These are phyloP conservation scores for Hipparchia semele DNA, from an alignment of 2,888 invertebrate species.

Conservation along the genomic window DNA sequence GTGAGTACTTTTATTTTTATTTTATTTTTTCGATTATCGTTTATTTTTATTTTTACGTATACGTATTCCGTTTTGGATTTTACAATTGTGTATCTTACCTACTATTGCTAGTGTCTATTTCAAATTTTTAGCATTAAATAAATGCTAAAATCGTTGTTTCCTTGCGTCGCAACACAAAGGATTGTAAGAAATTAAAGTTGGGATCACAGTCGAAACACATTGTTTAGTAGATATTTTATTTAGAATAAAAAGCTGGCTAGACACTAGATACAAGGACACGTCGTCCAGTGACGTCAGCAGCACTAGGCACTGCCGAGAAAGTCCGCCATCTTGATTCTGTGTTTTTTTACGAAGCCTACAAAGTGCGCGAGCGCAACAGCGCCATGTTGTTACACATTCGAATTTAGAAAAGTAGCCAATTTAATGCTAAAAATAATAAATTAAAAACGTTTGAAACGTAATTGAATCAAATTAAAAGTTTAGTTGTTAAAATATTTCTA, in stretches of 20 bases:
- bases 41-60: slow-evolving; percentile 32
- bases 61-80: slow-evolving; percentile 24
- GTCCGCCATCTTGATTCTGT: slow-evolving; percentile 79
- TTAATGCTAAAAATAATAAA: too few relatives aligned
- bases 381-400: slow-evolving; percentile 61
- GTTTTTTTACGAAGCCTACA: slow-evolving; percentile 78
- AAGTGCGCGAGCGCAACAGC: slow-evolving; percentile 68
- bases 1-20: slow-evolving; percentile 63
- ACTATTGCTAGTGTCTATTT: neutral
- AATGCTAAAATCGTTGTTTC: neutral
- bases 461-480: neutral
- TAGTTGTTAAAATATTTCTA: neutral
- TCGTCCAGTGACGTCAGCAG: slow-evolving; percentile 78
- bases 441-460: neutral
- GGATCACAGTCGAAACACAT: slow-evolving; percentile 40
- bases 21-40: slow-evolving; percentile 42
- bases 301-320: slow-evolving; percentile 79
- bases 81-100: neutral
- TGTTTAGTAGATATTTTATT: slow-evolving; percentile 45
- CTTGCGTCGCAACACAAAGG: slow-evolving; percentile 27
- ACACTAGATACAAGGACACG: slow-evolving; percentile 72
- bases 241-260: slow-evolving; percentile 58
- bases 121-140: slow-evolving; percentile 2
- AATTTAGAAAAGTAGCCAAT: slow-evolving; percentile 45
- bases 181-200: slow-evolving; percentile 38